Evolutionary conservation across 2,888 invertebrate genomes (phyloP), one percentile per base, ranked within the genome.

Genomic region (Oxycera nigricornis): DNA sequence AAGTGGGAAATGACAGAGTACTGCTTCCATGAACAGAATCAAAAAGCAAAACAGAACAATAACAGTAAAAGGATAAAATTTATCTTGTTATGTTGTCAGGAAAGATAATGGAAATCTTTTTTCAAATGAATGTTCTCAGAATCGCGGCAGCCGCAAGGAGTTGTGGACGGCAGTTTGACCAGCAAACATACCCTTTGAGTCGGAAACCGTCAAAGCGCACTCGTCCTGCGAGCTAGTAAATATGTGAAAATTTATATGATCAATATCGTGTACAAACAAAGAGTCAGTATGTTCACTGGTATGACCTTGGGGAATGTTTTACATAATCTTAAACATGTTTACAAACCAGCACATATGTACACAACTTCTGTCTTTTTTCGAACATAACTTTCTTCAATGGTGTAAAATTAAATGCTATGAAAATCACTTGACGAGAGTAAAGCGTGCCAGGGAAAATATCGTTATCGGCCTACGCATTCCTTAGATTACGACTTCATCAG

Each of bases 41-140:
- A 50, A 26, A 68, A 50, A 68, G 68, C 68, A 68, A 68, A 68
- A 68, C 68, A 68, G 50, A 68, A 28, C 50, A 68, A 68, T 68
- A 68, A 68, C 68, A 68, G 50, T 68, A 68, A 68, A 68, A 50
- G 46, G 68, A 50, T 50, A 68, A 46, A 28, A 68, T 68, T 68
- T 68, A 68, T 68, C 28, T 68, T 68, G 68, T 68, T 68, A 28
- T 68, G 68, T 30, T 46, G 30, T 68, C 26, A 17, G 26, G 55
- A 55, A 9, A 55, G 55, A 55, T 55, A 55, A 55, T 55, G 55
- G 55, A 55, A 55, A 22, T 55, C 55, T 55, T 55, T 9, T 14
- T n/a, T 46, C 11, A 46, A 55, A 55, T 22, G 55, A 20, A 55
- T 55, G 22, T 20, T 22, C 55, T 22, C 55, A 22, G 55, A 55